These are phyloP conservation scores for Tychaedon coryphoeus DNA, from an alignment of 2,113 vertebrate species.

Conservation along the genomic window DNA sequence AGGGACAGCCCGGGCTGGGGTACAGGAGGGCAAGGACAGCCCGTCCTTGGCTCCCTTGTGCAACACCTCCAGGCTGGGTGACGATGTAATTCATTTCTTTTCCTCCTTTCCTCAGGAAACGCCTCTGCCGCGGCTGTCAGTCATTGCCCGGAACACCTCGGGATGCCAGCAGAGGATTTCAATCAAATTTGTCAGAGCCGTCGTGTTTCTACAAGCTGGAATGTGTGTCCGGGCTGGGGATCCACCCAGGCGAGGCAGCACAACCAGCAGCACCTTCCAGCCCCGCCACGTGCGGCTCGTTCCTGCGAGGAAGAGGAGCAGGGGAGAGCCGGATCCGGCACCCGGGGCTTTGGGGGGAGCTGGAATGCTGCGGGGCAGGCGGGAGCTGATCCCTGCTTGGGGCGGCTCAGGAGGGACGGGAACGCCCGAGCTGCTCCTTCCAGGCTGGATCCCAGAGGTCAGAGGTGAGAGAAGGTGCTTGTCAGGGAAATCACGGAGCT, in stretches of 20 bases:
- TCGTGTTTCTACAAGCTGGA: background rate
- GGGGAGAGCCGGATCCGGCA: background rate
- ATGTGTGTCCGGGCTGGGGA: background rate
- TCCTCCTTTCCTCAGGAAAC: background rate
- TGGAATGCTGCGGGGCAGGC: background rate
- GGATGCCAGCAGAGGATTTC: background rate
- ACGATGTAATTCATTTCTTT: background rate
- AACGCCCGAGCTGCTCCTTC: rapidly evolving
- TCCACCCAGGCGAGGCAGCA: background rate
- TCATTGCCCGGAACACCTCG: background rate
- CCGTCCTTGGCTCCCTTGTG: background rate
- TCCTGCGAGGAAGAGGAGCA: background rate
- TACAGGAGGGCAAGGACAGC: background rate
- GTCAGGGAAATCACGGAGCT: background rate
- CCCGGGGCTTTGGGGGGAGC: rapidly evolving
- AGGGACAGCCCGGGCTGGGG: background rate
- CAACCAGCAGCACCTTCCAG: background rate
- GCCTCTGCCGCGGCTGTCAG: background rate
- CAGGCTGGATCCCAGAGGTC: background rate
- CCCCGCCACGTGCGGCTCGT: background rate
- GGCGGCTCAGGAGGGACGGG: background rate
- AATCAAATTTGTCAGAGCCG: background rate
- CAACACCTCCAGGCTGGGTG: background rate
- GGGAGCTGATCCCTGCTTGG: background rate
- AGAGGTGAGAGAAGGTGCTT: background rate